phyloP scores from a whole-genome alignment of 2,888 invertebrate species.

The Dolichopus griseipennis region DNA sequence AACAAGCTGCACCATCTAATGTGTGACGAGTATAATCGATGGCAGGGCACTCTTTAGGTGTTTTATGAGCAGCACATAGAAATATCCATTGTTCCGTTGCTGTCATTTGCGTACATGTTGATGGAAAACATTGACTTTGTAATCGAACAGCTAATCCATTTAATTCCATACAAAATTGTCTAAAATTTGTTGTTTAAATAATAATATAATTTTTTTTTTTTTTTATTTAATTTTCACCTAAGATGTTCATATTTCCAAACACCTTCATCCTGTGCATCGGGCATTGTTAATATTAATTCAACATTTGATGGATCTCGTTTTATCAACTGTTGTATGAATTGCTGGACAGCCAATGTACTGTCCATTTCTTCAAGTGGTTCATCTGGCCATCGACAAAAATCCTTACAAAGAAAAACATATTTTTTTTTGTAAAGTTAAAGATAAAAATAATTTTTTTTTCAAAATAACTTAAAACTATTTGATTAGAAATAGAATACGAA shows the following conservation, averaged over 20 bases:
- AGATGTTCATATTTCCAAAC: constrained; percentile 99
- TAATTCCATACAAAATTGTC: constrained; percentile 98
- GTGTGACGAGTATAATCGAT: constrained; percentile 99
- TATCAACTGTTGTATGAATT: constrained; percentile 97
- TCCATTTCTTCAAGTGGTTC: constrained; percentile 99
- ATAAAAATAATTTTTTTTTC: constrained; percentile 6
- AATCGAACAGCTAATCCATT: constrained; percentile 96
- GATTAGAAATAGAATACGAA: no score
- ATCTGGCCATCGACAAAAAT: constrained; percentile 96
- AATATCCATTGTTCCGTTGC: constrained; percentile 99
- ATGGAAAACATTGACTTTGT: constrained; percentile 93
- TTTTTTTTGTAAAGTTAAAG: constrained; percentile 18
- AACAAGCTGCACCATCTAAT: constrained; percentile 95
- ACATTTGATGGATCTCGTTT: constrained; percentile 87
- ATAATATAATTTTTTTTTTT: not conserved
- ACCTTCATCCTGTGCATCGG: constrained; percentile 95
- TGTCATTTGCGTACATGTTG: constrained; percentile 98
- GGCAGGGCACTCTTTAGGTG: constrained; percentile 99
- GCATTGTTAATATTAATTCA: constrained; percentile 89
- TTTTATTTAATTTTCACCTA: constrained; percentile 47
- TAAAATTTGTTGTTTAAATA: constrained; percentile 35
- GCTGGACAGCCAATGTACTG: constrained; percentile 95
- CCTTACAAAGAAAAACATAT: constrained; percentile 47
- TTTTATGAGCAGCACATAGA: constrained; percentile 98
- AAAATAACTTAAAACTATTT: no score